Evolutionary conservation across 1,140 invertebrate species (phyloP).

Genomic region (Leptoteleia sp.): DNA sequence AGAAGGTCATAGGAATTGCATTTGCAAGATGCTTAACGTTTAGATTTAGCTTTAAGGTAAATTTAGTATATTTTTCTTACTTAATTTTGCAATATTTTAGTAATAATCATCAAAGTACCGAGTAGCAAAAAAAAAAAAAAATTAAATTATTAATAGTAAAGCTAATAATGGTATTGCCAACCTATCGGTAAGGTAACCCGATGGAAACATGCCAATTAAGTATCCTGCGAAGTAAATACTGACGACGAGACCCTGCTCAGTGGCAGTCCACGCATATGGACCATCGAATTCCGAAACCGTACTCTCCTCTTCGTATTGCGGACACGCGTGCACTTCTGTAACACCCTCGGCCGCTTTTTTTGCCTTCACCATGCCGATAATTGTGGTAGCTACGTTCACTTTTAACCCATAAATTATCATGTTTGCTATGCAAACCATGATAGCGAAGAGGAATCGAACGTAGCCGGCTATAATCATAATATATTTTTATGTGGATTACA

Average conservation of each 20-base stretch:
- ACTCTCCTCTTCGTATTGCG: conserved; percentile 46
- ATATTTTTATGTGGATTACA: no score
- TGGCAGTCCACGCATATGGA: conserved; percentile 86
- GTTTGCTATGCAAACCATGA: conserved; percentile 80
- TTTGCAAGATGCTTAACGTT: no score
- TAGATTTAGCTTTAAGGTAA: no score
- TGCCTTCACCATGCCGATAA: conserved; percentile 93
- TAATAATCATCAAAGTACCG: no score
- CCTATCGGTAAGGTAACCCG: conserved; percentile 83
- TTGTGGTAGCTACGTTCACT: conserved; percentile 91
- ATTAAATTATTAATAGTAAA: no score
- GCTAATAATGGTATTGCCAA: conserved; percentile 50
- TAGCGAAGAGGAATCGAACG: conserved; percentile 75
- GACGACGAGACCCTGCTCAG: conserved; percentile 86
- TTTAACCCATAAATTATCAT: conserved; percentile 92
- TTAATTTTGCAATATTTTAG: no score
- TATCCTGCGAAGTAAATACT: conserved; percentile 95
- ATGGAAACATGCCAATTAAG: conserved; percentile 85
- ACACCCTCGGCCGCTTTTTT: conserved; percentile 75
- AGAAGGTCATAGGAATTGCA: no score
- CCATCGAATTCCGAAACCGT: conserved; percentile 81
- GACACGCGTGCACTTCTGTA: conserved; percentile 53
- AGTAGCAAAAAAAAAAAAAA: no score
- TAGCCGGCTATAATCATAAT: conserved; percentile 57
- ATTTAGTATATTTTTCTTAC: no score